phyloP scores from a whole-genome alignment of 1,140 invertebrate genomes.

The Drosophila navojoa region DNA sequence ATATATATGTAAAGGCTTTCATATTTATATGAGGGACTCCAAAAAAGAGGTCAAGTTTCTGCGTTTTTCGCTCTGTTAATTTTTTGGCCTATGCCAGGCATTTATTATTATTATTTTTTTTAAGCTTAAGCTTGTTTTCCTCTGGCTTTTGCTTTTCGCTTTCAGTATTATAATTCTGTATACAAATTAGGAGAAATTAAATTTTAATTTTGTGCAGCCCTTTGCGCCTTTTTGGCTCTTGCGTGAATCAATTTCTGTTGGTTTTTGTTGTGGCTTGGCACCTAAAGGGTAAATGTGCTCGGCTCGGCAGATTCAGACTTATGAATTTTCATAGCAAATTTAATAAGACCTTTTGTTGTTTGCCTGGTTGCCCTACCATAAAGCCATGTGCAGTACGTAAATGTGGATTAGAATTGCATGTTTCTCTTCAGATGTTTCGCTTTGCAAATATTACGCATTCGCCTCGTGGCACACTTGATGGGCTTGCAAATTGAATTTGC shows the following conservation, averaged over 20 bases:
- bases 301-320: constrained; percentile 14
- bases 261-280: constrained; percentile 24
- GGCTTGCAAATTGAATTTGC: constrained; percentile 13
- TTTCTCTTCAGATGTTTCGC: background rate
- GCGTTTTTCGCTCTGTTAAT: constrained; percentile 22
- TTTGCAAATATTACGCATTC: constrained; percentile 7
- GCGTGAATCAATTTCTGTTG: constrained; percentile 5
- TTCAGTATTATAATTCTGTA: constrained; percentile 9
- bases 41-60: constrained; percentile 45
- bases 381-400: too few relatives aligned
- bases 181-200: constrained; percentile 1
- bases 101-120: constrained; percentile 16
- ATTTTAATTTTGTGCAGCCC: constrained; percentile 23
- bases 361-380: background rate
- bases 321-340: constrained; percentile 18
- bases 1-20: too few relatives aligned
- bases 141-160: constrained; percentile 5
- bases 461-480: constrained; percentile 12
- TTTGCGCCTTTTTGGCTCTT: constrained; percentile 13
- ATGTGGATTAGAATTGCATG: background rate
- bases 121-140: constrained; percentile 17
- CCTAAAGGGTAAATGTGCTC: constrained; percentile 10
- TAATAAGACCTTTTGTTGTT: constrained; percentile 27
- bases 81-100: constrained; percentile 61
- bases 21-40: background rate